Evolutionary conservation across 2,888 invertebrate species (phyloP), one percentile per base, ranked within the genome.

Genomic region (Leptinotarsa tumamoca): DNA sequence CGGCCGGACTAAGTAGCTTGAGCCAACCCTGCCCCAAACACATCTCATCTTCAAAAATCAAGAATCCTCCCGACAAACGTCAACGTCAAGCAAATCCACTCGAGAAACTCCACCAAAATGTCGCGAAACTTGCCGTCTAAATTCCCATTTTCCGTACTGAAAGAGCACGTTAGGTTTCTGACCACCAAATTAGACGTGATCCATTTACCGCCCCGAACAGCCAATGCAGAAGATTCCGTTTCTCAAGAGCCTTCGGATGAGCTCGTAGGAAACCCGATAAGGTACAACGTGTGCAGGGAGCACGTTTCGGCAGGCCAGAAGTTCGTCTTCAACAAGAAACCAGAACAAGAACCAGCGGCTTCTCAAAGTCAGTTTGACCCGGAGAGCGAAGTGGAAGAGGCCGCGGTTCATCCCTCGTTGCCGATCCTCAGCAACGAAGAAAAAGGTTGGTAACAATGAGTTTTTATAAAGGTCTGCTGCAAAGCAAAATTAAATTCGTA

Each of bases 241-340:
- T 23, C 58, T 0, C 54, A 70, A 21, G 70, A 70, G 7, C 1
- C 49, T 14, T 21, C 70, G 7, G 58, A 70, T 2, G 70, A 70
- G 15, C 58, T 18, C 14, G 58, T 49, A 14, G 58, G 49, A 10
- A 61, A 50, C 21, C 61, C 70, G 33, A 56, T 66, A 56, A 71
- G 78, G 49, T 78, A 78, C 74, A 78, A 74, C 71, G 78, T 78
- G 33, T 78, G 78, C 71, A 76, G 70, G 51, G 76, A 76, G 14
- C 61, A 72, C 7, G 17, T 17, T 14, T 21, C 74, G 5, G 43
- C 68, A 2, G 50, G 72, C 66, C 67, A 66, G 27, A 78, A 78
- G 67, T 78, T 78, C 71, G 76, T 76, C 17, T 78, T 78, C 72
- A 74, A 74, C 14, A 72, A 70, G 5, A 75, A 54, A 18, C 71